Base-by-base conservation (phyloP, 64 coral and sea anemone genomes). In the Pocillopora verrucosa region DNA sequence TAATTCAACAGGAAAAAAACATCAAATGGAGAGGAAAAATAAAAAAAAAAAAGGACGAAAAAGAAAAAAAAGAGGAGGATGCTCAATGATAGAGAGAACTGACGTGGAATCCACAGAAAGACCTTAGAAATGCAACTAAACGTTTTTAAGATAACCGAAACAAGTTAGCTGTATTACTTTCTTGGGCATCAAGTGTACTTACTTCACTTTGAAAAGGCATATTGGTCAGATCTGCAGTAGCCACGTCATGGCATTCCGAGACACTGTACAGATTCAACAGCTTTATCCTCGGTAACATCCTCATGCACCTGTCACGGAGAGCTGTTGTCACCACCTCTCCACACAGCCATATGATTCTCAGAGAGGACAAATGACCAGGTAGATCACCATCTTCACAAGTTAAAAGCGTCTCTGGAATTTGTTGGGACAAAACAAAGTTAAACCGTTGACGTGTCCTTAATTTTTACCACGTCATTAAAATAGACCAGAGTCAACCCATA, bases 271-370 rank as follows among this genome's bases (percentile, higher is more conserved):
- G 88, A 51, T 96, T 96, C 20, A 90, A 76, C 56, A 96, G 91
- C 16, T 80, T 92, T 58, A 93, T 90, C 34, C 86, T 87, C 20
- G 94, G 91, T 5, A 96, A 65, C 19, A 59, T 82, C 9, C 72
- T 96, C 91, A 93, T 96, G 34, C 90, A 92, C 14, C 94, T 78
- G 72, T 96, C 91, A 60, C 91, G 25, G 3, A 96, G 88, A 15
- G 94, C 94, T 88, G 94, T 87, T 0, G 94, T 96, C 26, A 96
- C 94, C 20, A 96, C 94, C 83, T 96, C 94, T 16, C 94, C 94
- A 91, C 94, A 96, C 11, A 96, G 16, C 94, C 91, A 96, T 75
- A 96, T 79, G 36, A 87, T 58, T 61, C 87, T 90, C 6, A 96
- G 34, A 19, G 73, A 93, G 17, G 94, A 93, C 14, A 96, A 13